phyloP scores from a whole-genome alignment of 2,797 vertebrate genomes.

The Gymnoscopelus braueri region DNA sequence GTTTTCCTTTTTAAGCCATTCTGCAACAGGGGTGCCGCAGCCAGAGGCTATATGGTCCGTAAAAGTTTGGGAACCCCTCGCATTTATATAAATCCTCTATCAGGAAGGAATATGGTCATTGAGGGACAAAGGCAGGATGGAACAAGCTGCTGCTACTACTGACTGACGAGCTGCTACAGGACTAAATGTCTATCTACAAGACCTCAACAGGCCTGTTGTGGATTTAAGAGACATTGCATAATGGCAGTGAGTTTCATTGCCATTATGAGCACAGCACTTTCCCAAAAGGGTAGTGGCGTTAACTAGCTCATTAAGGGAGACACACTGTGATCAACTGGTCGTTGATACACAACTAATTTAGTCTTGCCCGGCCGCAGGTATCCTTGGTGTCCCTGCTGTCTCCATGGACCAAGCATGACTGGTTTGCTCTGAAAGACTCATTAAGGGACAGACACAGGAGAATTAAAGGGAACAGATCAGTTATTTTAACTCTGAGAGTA shows the following conservation, averaged over 20 bases:
- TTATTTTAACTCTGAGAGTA: not conserved
- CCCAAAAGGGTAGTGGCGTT: slow-evolving; percentile 30
- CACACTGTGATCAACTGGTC: slow-evolving; percentile 30
- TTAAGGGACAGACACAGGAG: slow-evolving; percentile 4
- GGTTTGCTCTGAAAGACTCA: slow-evolving; percentile 8
- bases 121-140: not conserved
- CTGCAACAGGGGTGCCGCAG: too few species aligned
- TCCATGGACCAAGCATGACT: slow-evolving; percentile 1
- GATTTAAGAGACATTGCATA: slow-evolving; percentile 1
- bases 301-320: slow-evolving; percentile 39
- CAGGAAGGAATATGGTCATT: too few species aligned
- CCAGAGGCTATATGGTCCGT: too few species aligned
- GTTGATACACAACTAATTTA: slow-evolving; percentile 50
- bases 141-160: not conserved
- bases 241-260: slow-evolving; percentile 6
- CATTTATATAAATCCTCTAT: too few species aligned
- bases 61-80: too few species aligned
- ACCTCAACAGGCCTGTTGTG: not conserved
- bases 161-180: slow-evolving; percentile 1
- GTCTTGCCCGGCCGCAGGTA: slow-evolving; percentile 28
- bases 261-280: slow-evolving; percentile 5
- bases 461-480: slow-evolving; percentile 2
- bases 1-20: too few species aligned
- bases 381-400: slow-evolving; percentile 13
- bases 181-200: not conserved